phyloP scores from a whole-genome alignment of 2,888 invertebrate species.

The Ectemnius lituratus region DNA sequence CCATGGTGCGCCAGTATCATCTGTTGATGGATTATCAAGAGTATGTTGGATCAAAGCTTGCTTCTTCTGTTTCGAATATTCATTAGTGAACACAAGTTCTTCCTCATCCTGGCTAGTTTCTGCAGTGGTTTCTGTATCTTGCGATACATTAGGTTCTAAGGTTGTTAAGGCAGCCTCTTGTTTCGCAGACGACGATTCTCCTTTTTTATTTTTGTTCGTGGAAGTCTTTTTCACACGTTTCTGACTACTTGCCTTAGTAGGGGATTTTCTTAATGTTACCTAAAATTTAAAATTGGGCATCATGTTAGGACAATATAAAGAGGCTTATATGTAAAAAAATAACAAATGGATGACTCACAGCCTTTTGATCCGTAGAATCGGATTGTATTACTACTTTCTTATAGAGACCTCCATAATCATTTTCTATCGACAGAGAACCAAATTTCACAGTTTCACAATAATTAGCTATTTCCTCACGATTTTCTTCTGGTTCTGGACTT shows the following conservation, averaged over 20 bases:
- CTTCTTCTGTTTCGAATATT: slow-evolving; percentile 72
- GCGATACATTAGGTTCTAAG: too few species aligned
- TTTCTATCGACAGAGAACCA: slow-evolving; percentile 65
- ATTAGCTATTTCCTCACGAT: slow-evolving; percentile 67
- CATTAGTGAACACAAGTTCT: slow-evolving; percentile 23
- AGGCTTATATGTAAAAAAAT: too few species aligned
- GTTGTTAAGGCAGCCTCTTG: too few species aligned
- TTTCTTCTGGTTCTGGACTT: slow-evolving; percentile 65
- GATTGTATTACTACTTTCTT: slow-evolving; percentile 45
- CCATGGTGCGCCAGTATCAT: slow-evolving; percentile 73
- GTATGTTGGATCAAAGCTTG: slow-evolving; percentile 66
- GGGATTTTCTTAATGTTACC: too few species aligned
- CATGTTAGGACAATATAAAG: too few species aligned
- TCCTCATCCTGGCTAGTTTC: slow-evolving; percentile 35
- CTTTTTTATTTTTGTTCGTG: too few species aligned
- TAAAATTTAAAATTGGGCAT: too few species aligned
- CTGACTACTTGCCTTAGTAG: too few species aligned
- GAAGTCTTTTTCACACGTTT: too few species aligned
- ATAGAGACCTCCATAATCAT: slow-evolving; percentile 67
- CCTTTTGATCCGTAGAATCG: too few species aligned
- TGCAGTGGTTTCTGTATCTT: slow-evolving; percentile 61
- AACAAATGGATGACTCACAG: too few species aligned
- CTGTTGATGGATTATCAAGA: slow-evolving; percentile 71
- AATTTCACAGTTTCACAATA: slow-evolving; percentile 71
- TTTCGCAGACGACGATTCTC: too few species aligned